phyloP scores from a whole-genome alignment of 2,888 invertebrate species.

The Panzeria rudis region DNA sequence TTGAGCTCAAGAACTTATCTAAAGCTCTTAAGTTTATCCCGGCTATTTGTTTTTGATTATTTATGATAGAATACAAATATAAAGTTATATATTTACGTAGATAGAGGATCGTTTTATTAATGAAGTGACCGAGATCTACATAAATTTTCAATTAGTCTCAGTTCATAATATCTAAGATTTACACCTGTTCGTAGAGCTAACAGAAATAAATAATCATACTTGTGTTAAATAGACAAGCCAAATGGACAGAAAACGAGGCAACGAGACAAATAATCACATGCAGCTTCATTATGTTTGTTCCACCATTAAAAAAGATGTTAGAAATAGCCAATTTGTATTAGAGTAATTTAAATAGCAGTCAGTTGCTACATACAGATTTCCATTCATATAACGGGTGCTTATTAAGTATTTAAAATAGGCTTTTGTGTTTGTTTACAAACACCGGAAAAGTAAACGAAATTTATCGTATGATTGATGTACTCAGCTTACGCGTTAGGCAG shows the following conservation, averaged over 20 bases:
- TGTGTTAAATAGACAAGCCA: neutral
- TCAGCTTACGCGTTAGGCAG: too few species aligned
- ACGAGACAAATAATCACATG: constrained; percentile 11
- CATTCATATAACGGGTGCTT: constrained; percentile 23
- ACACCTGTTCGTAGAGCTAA: constrained; percentile 7
- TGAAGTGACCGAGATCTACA: constrained; percentile 55
- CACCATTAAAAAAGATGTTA: constrained; percentile 20
- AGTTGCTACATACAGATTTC: neutral
- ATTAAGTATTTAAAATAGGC: neutral
- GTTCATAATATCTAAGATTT: constrained; percentile 44
- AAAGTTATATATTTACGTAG: constrained; percentile 49
- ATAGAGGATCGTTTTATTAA: constrained; percentile 20
- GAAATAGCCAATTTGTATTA: constrained; percentile 21
- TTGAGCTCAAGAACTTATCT: constrained; percentile 6
- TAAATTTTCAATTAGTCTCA: constrained; percentile 56
- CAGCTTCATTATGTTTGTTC: constrained; percentile 7
- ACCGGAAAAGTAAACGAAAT: too few species aligned
- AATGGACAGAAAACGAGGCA: neutral
- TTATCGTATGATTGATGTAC: too few species aligned
- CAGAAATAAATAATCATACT: neutral
- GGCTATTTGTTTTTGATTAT: neutral
- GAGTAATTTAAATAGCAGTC: constrained; percentile 26
- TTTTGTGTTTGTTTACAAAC: neutral
- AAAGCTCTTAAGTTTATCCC: neutral
- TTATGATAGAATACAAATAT: constrained; percentile 1